Conservation (phyloP, 2,797 vertebrate species). For the Dryobates pubescens region DNA sequence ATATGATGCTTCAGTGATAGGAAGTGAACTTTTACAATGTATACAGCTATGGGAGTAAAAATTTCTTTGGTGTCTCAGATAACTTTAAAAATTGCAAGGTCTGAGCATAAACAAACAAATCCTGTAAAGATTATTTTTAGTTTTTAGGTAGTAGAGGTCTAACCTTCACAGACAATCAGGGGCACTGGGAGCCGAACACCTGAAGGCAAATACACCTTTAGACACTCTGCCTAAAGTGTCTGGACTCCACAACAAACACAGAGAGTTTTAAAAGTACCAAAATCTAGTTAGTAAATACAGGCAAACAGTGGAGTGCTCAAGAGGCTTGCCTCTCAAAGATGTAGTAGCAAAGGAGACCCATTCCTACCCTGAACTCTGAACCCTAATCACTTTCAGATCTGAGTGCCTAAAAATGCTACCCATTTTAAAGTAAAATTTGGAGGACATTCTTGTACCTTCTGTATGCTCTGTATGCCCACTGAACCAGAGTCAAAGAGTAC, state of each 20-base stretch:
- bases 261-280: neutral
- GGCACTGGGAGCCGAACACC: neutral
- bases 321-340: neutral
- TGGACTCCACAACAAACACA: neutral
- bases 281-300: rapidly evolving
- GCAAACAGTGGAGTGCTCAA: neutral
- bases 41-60: neutral
- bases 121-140: neutral
- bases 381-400: neutral
- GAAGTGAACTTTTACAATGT: neutral
- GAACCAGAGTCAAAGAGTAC: neutral
- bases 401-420: neutral
- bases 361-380: neutral
- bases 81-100: neutral
- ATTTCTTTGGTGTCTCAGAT: neutral
- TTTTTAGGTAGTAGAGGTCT: neutral
- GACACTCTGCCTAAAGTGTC: neutral
- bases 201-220: neutral
- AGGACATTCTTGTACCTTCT: neutral
- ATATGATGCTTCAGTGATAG: neutral
- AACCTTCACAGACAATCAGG: neutral
- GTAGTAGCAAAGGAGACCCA: neutral
- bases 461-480: neutral
- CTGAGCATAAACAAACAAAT: neutral
- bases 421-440: neutral